A percentile compares a stretch with the other conserved stretches of the same genome.
These are phyloP conservation scores for Amphibalanus amphitrite DNA, from an alignment of 1,140 invertebrate species.

Conservation along the genomic window DNA sequence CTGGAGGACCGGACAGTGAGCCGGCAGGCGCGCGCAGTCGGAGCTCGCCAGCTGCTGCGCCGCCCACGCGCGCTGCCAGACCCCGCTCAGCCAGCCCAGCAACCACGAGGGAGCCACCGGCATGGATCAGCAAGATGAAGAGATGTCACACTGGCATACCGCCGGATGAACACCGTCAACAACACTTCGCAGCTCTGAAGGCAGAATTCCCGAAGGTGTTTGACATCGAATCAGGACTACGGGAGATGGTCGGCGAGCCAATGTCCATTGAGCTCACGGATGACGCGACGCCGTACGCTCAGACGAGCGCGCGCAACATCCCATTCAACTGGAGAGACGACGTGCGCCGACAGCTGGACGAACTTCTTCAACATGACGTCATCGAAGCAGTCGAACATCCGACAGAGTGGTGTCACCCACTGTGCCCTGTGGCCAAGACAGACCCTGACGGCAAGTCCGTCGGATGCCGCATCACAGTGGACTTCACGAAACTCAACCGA, in stretches of 20 bases:
- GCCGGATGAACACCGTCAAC: no score
- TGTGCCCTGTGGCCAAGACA: constrained; percentile 3
- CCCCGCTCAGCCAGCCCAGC: no score
- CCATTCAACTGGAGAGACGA: constrained; percentile 7
- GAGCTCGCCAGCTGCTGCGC: no score
- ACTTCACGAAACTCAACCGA: not conserved
- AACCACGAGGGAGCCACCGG: no score
- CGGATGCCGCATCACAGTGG: not conserved
- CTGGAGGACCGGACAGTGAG: no score
- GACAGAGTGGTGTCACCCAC: constrained; percentile 6
- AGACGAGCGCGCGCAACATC: not conserved
- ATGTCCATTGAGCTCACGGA: not conserved
- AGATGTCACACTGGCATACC: no score
- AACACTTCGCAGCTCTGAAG: no score
- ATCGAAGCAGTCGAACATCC: constrained; percentile 5
- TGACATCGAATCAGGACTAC: no score
- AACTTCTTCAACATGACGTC: not conserved
- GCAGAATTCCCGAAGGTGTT: no score
- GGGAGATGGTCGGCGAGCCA: constrained; percentile 4
- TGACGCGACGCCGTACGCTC: not conserved
- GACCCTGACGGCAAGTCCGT: not conserved
- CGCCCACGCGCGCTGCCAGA: no score
- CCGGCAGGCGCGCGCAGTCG: no score
- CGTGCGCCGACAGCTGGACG: not conserved
- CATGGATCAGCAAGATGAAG: no score